A percentile compares a stretch with the other conserved stretches of the same genome.
phyloP scores from a whole-genome alignment of 2,113 vertebrate species.

The Patagioenas fasciata region DNA sequence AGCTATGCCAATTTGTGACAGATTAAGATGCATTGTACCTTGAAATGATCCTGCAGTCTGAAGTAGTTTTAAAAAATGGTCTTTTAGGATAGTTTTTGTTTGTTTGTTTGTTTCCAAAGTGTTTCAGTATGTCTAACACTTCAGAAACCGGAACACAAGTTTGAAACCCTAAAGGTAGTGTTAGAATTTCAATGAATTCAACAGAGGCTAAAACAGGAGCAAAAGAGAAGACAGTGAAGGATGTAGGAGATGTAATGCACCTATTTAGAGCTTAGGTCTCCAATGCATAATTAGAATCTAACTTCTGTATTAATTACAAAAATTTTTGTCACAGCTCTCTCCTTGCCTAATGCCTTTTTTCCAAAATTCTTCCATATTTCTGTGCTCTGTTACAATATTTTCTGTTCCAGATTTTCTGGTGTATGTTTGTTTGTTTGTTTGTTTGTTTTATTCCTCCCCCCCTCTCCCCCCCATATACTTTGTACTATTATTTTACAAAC shows the following conservation, averaged over 20 bases:
- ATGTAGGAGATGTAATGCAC: neutral
- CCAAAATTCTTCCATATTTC: neutral
- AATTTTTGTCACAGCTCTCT: neutral
- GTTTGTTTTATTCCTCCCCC: neutral
- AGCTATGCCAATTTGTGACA: neutral
- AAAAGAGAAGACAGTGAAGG: neutral
- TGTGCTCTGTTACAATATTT: neutral
- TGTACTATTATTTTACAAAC: neutral
- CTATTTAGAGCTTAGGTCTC: neutral
- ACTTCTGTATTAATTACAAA: neutral
- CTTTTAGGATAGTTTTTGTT: neutral
- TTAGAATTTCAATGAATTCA: neutral
- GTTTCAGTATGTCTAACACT: neutral
- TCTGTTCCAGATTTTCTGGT: neutral
- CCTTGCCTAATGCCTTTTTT: neutral
- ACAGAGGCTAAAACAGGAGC: neutral
- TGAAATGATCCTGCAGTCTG: neutral
- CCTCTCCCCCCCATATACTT: neutral
- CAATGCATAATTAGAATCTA: neutral
- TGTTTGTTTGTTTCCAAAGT: neutral
- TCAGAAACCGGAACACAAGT: neutral
- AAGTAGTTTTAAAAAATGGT: neutral
- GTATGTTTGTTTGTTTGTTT: neutral
- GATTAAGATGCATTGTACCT: conserved; percentile 12
- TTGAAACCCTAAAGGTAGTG: neutral